Evolutionary conservation across 2,113 vertebrate genomes (phyloP).

Genomic region (Sus scrofa): T2T-Sscrofa CM000829.6:32562501-32563000

Average conservation of each 20-base stretch:
- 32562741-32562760: background rate
- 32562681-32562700: background rate
- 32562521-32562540: background rate
- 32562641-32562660: slow-evolving; percentile 39
- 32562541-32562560: background rate
- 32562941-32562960: background rate
- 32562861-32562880: background rate
- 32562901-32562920: background rate
- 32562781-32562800: background rate
- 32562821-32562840: background rate
- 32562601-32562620: background rate
- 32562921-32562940: background rate
- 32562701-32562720: background rate
- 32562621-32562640: slow-evolving; percentile 39
- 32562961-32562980: background rate
- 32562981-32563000: background rate
- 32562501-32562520: background rate
- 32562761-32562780: no score
- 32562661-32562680: slow-evolving; percentile 27
- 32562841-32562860: background rate
- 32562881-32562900: background rate
- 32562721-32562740: background rate
- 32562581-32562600: background rate
- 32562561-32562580: background rate
- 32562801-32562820: background rate